These are phyloP conservation scores for Entelurus aequoreus DNA, from an alignment of 2,113 vertebrate genomes.

Conservation along the genomic window DNA sequence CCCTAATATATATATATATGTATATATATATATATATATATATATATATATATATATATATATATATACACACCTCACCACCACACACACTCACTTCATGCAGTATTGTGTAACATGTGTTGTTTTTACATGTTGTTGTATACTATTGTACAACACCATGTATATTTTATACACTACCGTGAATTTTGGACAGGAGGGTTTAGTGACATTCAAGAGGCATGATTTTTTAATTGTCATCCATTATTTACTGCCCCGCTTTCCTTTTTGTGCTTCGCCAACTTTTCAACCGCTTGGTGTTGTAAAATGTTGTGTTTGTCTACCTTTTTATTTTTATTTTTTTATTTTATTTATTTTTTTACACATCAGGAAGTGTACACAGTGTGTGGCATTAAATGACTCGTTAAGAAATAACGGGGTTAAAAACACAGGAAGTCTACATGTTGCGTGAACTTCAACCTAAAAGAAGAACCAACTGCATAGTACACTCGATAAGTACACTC, in stretches of 20 bases:
- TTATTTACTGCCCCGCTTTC: background rate
- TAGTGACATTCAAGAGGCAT: constrained; percentile 5
- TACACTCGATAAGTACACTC: too few species aligned
- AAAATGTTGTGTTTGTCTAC: background rate
- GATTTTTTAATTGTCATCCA: constrained; percentile 8
- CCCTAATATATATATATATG: too few species aligned
- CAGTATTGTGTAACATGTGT: background rate
- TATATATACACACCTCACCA: too few species aligned
- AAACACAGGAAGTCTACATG: too few species aligned
- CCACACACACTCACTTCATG: background rate
- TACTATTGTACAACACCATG: background rate
- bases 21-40: too few species aligned
- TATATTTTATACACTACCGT: background rate
- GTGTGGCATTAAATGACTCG: too few species aligned
- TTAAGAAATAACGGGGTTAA: too few species aligned
- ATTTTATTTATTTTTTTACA: background rate
- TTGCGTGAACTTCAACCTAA: too few species aligned
- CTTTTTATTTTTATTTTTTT: background rate
- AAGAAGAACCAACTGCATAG: too few species aligned
- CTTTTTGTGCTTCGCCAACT: background rate
- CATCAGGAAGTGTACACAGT: background rate
- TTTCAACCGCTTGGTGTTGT: background rate
- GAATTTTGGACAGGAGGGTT: background rate
- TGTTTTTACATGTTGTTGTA: background rate
- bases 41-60: too few species aligned